Evolutionary conservation across 2,797 vertebrate species (phyloP).

Genomic region (Spheniscus humboldti): DNA sequence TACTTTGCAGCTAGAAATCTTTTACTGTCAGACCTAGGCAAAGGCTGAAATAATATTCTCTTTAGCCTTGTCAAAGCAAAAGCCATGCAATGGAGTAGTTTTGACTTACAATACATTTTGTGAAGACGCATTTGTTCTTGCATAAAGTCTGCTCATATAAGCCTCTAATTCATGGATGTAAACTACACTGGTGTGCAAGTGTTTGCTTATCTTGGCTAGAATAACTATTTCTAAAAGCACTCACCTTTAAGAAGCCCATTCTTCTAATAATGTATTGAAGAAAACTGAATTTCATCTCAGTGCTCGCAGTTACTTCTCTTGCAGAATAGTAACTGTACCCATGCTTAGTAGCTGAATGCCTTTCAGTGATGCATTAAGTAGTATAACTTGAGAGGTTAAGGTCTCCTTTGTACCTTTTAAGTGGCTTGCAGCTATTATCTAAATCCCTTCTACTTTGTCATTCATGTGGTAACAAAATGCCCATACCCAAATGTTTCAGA

Average conservation of each 20-base stretch:
- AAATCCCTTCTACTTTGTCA: neutral
- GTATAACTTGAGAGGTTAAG: neutral
- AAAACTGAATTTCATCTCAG: neutral
- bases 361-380: neutral
- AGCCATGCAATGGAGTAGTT: neutral
- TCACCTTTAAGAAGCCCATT: neutral
- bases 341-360: neutral
- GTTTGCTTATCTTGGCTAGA: neutral
- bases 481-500: neutral
- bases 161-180: neutral
- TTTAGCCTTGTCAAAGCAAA: neutral
- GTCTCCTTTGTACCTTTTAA: neutral
- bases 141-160: neutral
- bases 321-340: neutral
- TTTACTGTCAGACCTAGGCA: no score
- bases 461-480: neutral
- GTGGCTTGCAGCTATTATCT: neutral
- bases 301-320: neutral
- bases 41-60: no score
- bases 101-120: neutral
- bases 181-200: neutral
- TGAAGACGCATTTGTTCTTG: neutral
- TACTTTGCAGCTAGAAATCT: no score
- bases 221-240: neutral
- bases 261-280: neutral